These are phyloP conservation scores for Pseudorhombus dupliciocellatus DNA, from an alignment of 2,113 vertebrate species.

Conservation along the genomic window DNA sequence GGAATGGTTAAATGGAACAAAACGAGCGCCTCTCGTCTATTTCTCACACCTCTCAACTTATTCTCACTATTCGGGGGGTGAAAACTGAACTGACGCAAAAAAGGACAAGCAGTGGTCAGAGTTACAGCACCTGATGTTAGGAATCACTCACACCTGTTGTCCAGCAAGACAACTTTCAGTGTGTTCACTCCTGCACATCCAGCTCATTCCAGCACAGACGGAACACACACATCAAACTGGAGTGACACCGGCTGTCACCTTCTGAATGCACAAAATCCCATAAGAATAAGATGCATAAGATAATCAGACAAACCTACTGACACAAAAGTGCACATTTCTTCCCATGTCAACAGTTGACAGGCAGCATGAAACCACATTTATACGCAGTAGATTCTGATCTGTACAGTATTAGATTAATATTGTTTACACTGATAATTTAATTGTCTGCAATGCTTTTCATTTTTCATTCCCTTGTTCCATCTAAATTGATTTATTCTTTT, in stretches of 20 bases:
- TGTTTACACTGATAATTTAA: too few species aligned
- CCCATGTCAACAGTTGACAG: too few species aligned
- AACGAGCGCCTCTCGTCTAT: slow-evolving; percentile 68
- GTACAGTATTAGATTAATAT: too few species aligned
- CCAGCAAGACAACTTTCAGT: slow-evolving; percentile 14
- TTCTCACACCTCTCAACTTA: slow-evolving; percentile 40
- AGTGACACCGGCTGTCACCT: background rate
- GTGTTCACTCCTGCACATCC: background rate
- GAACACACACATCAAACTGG: background rate
- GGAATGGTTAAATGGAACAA: too few species aligned
- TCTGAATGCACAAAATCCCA: too few species aligned
- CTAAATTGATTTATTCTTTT: too few species aligned
- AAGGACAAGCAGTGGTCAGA: slow-evolving; percentile 1
- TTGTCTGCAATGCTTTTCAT: too few species aligned
- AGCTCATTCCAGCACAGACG: background rate
- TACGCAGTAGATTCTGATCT: background rate
- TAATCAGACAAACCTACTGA: too few species aligned
- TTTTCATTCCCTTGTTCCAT: too few species aligned
- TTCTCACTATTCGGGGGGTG: slow-evolving; percentile 3
- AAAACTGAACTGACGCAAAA: background rate
- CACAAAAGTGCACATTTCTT: too few species aligned
- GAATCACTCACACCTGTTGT: slow-evolving; percentile 61
- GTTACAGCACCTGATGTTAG: background rate
- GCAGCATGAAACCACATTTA: background rate
- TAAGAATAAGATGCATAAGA: too few species aligned